These are phyloP conservation scores for Dicranocentrus wangi DNA, from an alignment of 2,888 invertebrate genomes.

Conservation along the genomic window DNA sequence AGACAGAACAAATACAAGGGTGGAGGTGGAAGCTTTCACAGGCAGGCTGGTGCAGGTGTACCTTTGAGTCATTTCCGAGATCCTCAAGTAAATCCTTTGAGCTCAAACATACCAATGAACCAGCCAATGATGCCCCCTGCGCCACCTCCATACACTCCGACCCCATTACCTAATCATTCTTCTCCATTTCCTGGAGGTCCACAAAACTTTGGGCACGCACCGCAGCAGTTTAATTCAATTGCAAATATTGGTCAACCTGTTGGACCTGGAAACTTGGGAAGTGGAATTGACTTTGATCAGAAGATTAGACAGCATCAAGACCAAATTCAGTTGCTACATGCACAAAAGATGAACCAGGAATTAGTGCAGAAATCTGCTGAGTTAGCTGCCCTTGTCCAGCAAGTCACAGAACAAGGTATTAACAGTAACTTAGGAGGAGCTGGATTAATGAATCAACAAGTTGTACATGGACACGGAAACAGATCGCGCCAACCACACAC, in stretches of 20 bases:
- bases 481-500: no score
- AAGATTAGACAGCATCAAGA: conserved; percentile 13
- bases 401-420: conserved; percentile 24
- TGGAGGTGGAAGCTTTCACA: no score
- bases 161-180: conserved; percentile 31
- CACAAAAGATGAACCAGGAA: conserved; percentile 7
- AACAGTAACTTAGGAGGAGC: no score
- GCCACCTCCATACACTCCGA: conserved; percentile 53
- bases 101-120: not conserved
- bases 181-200: not conserved
- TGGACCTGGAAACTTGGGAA: no score
- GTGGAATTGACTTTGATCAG: no score
- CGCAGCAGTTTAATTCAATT: not conserved
- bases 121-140: conserved; percentile 10
- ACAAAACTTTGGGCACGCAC: not conserved
- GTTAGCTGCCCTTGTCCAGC: conserved; percentile 30
- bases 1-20: no score
- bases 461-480: no score
- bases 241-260: not conserved
- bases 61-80: no score
- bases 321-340: conserved; percentile 21
- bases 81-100: no score
- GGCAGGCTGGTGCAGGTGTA: no score
- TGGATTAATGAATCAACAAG: no score
- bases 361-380: conserved; percentile 36